phyloP scores from a whole-genome alignment of 2,888 invertebrate species.

The Rotaria macrura region DNA sequence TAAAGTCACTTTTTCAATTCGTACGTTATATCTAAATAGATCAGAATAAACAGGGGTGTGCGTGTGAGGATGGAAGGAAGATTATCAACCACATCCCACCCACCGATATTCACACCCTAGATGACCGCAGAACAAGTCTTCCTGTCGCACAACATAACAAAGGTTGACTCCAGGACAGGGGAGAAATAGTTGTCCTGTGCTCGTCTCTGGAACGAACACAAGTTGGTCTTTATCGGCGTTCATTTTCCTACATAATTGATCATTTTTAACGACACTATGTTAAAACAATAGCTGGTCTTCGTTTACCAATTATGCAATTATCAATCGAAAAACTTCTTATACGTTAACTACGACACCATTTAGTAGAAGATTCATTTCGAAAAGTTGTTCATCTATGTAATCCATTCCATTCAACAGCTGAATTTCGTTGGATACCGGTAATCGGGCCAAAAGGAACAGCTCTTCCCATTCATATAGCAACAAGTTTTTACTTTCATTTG shows the following conservation, averaged over 20 bases:
- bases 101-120: too few relatives aligned
- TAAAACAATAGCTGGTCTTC: constrained; percentile 47
- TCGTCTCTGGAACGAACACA: constrained; percentile 41
- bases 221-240: constrained; percentile 35
- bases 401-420: constrained; percentile 45
- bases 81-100: too few relatives aligned
- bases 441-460: constrained; percentile 46
- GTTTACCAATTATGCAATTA: constrained; percentile 43
- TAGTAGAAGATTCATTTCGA: constrained; percentile 45
- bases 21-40: too few relatives aligned
- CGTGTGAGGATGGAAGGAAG: too few relatives aligned
- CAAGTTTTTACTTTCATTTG: constrained; percentile 39
- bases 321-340: constrained; percentile 42
- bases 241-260: constrained; percentile 48
- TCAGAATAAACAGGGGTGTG: too few relatives aligned
- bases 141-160: too few relatives aligned
- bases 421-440: constrained; percentile 49
- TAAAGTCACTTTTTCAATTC: too few relatives aligned
- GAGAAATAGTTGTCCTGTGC: too few relatives aligned
- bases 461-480: constrained; percentile 49
- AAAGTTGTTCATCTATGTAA: constrained; percentile 46
- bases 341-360: constrained; percentile 41
- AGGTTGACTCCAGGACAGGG: too few relatives aligned
- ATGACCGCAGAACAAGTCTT: too few relatives aligned
- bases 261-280: constrained; percentile 47